These are phyloP conservation scores for Molothrus ater DNA, from an alignment of 2,797 vertebrate species.

Conservation along the genomic window DNA sequence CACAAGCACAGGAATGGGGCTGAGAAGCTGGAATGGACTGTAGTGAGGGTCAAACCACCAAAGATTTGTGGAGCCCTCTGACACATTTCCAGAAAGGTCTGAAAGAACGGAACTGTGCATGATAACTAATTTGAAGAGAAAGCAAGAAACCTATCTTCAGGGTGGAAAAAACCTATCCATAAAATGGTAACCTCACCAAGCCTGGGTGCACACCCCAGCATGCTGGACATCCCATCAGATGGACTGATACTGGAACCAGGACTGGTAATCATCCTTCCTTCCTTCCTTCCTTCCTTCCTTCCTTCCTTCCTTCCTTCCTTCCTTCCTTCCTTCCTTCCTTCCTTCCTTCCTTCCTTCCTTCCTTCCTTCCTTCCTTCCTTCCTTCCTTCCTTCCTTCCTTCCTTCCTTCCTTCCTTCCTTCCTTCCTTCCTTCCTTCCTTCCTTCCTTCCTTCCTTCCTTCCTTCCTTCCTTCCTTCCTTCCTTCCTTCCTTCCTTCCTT, in stretches of 20 bases:
- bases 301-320: too few relatives aligned
- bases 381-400: too few relatives aligned
- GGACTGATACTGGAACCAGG: background rate
- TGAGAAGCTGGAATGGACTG: background rate
- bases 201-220: background rate
- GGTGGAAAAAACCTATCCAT: background rate
- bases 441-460: fast-evolving
- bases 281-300: too few relatives aligned
- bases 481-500: too few relatives aligned
- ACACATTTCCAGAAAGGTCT: background rate
- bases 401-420: too few relatives aligned
- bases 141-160: background rate
- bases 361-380: too few relatives aligned
- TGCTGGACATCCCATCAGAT: background rate
- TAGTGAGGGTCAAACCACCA: background rate
- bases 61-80: background rate
- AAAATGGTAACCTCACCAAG: background rate
- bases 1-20: background rate
- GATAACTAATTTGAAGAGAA: background rate
- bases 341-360: too few relatives aligned
- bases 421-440: too few relatives aligned
- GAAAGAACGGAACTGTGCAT: background rate
- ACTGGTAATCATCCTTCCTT: background rate
- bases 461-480: too few relatives aligned
- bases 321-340: too few relatives aligned